Percentiles rank a stretch among this genome's conserved stretches.
Conservation (phyloP, 2,797 vertebrate genomes). For the Anguilla marmorata region DNA sequence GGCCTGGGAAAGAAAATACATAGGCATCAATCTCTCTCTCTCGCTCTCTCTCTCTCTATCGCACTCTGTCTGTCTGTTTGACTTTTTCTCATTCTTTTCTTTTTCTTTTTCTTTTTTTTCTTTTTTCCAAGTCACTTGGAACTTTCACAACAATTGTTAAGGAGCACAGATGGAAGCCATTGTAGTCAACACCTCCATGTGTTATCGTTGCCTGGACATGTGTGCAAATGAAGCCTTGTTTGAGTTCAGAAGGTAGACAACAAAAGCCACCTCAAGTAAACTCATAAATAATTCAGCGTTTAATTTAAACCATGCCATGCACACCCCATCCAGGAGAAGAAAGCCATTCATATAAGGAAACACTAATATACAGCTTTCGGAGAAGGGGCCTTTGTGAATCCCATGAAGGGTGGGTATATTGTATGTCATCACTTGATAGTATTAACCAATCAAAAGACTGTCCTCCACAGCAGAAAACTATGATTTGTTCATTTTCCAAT, state of each 20-base stretch:
- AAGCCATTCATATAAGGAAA: constrained; percentile 35
- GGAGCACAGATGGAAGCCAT: constrained; percentile 7
- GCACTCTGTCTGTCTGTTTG: not conserved
- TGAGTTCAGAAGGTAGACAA: constrained; percentile 48
- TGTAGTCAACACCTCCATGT: not conserved
- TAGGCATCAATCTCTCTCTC: not conserved
- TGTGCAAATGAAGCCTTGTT: constrained; percentile 34
- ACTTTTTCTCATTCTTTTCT: too few species aligned
- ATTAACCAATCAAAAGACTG: not conserved
- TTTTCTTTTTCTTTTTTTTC: too few species aligned
- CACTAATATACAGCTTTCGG: constrained; percentile 40
- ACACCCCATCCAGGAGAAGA: constrained; percentile 31
- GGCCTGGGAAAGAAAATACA: constrained; percentile 60
- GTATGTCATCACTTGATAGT: not conserved
- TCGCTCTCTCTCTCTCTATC: not conserved
- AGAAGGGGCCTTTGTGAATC: not conserved
- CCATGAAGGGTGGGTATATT: not conserved
- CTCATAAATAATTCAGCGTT: constrained; percentile 64
- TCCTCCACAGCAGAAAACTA: not conserved
- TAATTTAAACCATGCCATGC: constrained; percentile 51
- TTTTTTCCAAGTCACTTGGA: not conserved
- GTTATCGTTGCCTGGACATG: constrained; percentile 5
- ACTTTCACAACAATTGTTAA: constrained; percentile 10
- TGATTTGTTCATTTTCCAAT: not conserved
- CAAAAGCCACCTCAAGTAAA: constrained; percentile 36